Evolutionary conservation across 2,888 invertebrate species (phyloP), one percentile per base, ranked within the genome.

Genomic region (Notocelia uddmanniana): DNA sequence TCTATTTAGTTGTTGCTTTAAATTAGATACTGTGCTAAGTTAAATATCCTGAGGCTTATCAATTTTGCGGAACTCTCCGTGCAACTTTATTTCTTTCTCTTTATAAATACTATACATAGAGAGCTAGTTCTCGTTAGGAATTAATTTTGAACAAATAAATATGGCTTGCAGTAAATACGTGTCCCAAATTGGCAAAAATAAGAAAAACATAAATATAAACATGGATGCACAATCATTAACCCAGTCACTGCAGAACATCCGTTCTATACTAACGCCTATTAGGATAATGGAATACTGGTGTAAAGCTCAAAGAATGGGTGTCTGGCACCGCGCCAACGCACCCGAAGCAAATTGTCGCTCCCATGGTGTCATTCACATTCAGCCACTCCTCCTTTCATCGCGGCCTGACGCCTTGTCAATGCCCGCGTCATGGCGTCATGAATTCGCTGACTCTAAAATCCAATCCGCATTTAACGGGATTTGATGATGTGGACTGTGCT

Each of bases 221-320:
- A 18, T 45, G 45, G n/a, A 45, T 31, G 52, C 75, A 76, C 80
- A 85, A 85, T 88, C 84, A 87, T 88, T 88, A 89, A 82, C 85
- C 83, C 79, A 82, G 79, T 81, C 81, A 82, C 80, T 82, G 83
- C 80, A 77, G 76, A 78, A 75, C 78, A 81, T 81, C 81, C 83
- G 80, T 76, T 80, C 79, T 76, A 80, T 78, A 81, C 83, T 81
- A 80, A 79, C 79, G 79, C 81, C 83, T 88, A 86, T 87, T 83
- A 87, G 81, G 81, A 86, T 90, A 91, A 90, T 91, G 88, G 89
- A 85, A 88, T 88, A 84, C 84, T 84, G 81, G 82, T 89, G 88
- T 89, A 84, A 82, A 83, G 83, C 83, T 82, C 82, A 85, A 87
- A 88, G 86, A 88, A 89, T 86, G 83, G 82, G 74, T 81, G 81